Evolutionary conservation across 2,113 vertebrate genomes (phyloP).

Genomic region (Gymnorhina tibicen): DNA sequence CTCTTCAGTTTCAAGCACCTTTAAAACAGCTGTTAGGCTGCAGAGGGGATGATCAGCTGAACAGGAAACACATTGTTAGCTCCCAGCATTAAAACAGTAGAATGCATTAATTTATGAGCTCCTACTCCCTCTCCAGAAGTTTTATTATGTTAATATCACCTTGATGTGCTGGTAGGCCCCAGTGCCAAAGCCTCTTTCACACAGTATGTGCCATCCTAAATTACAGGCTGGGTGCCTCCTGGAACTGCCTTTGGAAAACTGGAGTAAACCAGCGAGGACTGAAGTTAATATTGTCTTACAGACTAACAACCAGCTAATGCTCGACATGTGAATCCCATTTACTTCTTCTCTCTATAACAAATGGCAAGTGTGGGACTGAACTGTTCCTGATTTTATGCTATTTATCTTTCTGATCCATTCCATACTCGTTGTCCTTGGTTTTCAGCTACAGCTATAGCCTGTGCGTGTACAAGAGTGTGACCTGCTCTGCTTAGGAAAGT

Average conservation of each 20-base stretch:
- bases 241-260: conserved; percentile 55
- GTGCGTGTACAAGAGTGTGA: not conserved
- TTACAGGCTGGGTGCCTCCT: conserved; percentile 46
- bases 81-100: conserved; percentile 62
- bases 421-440: conserved; percentile 32
- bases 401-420: conserved; percentile 66
- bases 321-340: conserved; percentile 63
- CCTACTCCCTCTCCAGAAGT: conserved; percentile 39
- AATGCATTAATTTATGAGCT: conserved; percentile 71
- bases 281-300: conserved; percentile 68
- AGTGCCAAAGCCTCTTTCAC: conserved; percentile 54
- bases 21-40: conserved; percentile 65
- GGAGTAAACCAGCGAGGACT: conserved; percentile 46
- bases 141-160: conserved; percentile 61
- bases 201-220: conserved; percentile 59
- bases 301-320: conserved; percentile 61
- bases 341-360: conserved; percentile 50
- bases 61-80: conserved; percentile 66
- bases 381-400: conserved; percentile 56
- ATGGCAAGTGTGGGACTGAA: conserved; percentile 49
- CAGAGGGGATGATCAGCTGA: conserved; percentile 18
- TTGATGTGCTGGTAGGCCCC: conserved; percentile 45
- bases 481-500: not conserved
- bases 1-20: conserved; percentile 63
- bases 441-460: not conserved